Percentiles rank a stretch among this genome's conserved stretches.
phyloP scores from a whole-genome alignment of 2,797 vertebrate genomes.

The Esox lucius region DNA sequence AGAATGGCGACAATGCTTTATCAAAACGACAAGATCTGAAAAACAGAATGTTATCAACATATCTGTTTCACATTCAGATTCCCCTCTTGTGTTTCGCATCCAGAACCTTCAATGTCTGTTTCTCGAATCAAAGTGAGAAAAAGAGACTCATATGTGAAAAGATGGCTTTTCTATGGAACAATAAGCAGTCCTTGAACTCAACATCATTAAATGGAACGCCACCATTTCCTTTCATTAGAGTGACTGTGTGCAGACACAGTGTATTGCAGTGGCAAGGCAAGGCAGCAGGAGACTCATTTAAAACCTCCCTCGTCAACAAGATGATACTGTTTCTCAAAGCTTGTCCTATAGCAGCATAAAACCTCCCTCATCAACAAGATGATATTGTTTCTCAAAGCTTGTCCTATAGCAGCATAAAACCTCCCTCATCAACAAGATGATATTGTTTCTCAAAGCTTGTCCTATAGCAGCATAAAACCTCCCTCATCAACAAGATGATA shows the following conservation, averaged over 20 bases:
- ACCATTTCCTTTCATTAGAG: conserved; percentile 81
- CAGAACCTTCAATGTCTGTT: conserved; percentile 76
- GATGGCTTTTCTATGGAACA: conserved; percentile 77
- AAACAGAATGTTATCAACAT: conserved; percentile 63
- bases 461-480: too few species aligned
- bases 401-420: too few species aligned
- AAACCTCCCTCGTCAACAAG: conserved; percentile 19
- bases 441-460: too few species aligned
- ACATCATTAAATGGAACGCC: conserved; percentile 77
- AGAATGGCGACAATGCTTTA: conserved; percentile 62
- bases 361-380: too few species aligned
- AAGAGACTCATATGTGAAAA: conserved; percentile 72
- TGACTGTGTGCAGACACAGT: conserved; percentile 76
- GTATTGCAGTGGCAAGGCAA: conserved; percentile 74
- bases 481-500: too few species aligned
- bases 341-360: too few species aligned
- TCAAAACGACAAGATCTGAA: conserved; percentile 62
- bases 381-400: too few species aligned
- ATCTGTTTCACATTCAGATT: conserved; percentile 59
- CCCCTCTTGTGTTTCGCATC: conserved; percentile 64
- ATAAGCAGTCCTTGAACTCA: conserved; percentile 79
- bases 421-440: too few species aligned
- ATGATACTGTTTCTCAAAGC: too few species aligned
- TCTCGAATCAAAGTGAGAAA: conserved; percentile 69
- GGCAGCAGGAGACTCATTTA: conserved; percentile 75